Percentiles rank a stretch among this genome's conserved stretches.
Evolutionary conservation across 1,140 invertebrate genomes (phyloP).

Genomic region (Eurosta solidaginis): DNA sequence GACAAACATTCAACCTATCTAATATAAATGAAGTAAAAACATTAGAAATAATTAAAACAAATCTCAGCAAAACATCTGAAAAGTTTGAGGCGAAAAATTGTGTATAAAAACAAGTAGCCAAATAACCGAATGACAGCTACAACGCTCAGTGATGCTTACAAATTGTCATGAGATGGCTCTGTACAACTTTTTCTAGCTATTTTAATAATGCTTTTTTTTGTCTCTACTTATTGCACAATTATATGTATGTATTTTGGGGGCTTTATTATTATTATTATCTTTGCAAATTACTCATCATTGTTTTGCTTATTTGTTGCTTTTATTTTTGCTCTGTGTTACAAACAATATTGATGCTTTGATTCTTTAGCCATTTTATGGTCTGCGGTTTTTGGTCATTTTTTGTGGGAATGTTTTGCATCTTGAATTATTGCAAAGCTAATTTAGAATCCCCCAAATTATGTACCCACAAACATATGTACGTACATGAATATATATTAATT

Average conservation of each 20-base stretch:
- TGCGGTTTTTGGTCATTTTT: background rate
- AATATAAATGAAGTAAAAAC: too few species aligned
- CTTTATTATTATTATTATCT: background rate
- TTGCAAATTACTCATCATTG: conserved; percentile 8
- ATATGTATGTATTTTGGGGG: too few species aligned
- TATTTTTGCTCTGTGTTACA: background rate
- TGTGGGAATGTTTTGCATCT: background rate
- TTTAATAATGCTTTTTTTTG: background rate
- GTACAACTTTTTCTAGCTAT: background rate
- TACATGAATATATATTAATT: too few species aligned
- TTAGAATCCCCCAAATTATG: background rate
- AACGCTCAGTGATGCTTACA: conserved; percentile 4
- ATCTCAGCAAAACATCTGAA: background rate
- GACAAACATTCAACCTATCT: too few species aligned
- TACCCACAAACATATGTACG: background rate
- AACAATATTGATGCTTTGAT: background rate
- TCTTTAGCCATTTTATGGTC: background rate
- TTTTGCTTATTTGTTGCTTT: background rate
- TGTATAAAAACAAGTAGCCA: background rate
- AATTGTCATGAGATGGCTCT: background rate
- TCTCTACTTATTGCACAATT: background rate
- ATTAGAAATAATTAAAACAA: background rate
- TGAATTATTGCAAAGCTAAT: background rate
- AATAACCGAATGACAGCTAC: conserved; percentile 1
- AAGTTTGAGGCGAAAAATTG: background rate